Evolutionary conservation across 2,888 invertebrate species (phyloP).

Genomic region (Sabatieria punctata): DNA sequence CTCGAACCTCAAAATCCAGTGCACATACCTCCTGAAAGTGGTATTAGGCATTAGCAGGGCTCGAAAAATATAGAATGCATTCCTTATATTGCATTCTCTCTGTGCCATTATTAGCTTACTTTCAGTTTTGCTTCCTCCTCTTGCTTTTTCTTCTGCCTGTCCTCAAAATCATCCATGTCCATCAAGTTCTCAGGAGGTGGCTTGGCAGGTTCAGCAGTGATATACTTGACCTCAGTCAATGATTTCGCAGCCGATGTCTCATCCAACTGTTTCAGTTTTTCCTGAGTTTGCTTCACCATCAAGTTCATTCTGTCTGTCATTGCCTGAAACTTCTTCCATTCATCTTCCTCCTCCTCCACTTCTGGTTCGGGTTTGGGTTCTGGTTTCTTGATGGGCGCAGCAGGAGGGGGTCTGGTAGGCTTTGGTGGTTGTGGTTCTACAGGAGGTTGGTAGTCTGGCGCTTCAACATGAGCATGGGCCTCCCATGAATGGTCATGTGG

Average conservation of each 20-base stretch:
- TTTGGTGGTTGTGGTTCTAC: not conserved
- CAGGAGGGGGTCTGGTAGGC: not conserved
- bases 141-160: not conserved
- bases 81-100: no score
- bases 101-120: no score
- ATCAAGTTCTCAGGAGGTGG: not conserved
- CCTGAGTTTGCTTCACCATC: conserved; percentile 9
- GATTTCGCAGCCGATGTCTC: conserved; percentile 3
- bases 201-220: not conserved
- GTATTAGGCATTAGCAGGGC: no score
- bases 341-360: not conserved
- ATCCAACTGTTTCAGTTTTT: conserved; percentile 9
- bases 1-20: no score
- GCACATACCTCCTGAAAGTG: no score
- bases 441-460: not conserved
- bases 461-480: not conserved
- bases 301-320: conserved; percentile 4
- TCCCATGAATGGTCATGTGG: not conserved
- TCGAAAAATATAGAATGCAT: no score
- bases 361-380: no score
- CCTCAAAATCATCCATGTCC: not conserved
- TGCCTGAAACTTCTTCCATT: conserved; percentile 1
- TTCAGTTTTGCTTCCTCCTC: not conserved
- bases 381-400: not conserved
- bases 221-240: not conserved